A percentile compares a stretch with the other conserved stretches of the same genome.
These are phyloP conservation scores for Eclectus roratus DNA, from an alignment of 2,113 vertebrate species.

Conservation along the genomic window DNA sequence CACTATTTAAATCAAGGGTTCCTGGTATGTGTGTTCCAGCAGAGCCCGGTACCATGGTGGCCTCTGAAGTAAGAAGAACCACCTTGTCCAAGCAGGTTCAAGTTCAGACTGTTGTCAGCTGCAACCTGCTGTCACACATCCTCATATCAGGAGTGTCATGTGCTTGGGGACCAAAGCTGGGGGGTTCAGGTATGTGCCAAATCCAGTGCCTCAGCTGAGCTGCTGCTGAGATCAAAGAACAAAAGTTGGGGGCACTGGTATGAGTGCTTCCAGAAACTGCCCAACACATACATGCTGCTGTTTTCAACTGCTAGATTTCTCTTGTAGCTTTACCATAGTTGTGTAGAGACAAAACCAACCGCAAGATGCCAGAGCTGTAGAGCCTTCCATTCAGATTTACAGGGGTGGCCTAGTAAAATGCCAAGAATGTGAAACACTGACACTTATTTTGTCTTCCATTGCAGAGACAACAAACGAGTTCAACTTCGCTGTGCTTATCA, in stretches of 20 bases:
- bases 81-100: background rate
- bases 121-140: background rate
- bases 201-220: background rate
- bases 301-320: background rate
- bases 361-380: background rate
- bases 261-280: background rate
- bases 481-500: accelerated
- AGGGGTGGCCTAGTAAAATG: background rate
- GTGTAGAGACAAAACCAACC: background rate
- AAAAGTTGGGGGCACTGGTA: background rate
- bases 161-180: background rate
- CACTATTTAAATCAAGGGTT: background rate
- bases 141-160: accelerated
- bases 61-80: background rate
- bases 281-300: accelerated
- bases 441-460: background rate
- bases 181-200: background rate
- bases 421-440: background rate
- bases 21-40: background rate
- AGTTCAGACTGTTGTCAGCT: background rate
- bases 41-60: accelerated
- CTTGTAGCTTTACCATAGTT: accelerated
- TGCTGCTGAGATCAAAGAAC: background rate
- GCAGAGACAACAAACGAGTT: background rate
- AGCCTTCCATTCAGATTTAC: background rate